Conservation (phyloP, 1,140 invertebrate genomes). For the Drosophila persimilis region DNA sequence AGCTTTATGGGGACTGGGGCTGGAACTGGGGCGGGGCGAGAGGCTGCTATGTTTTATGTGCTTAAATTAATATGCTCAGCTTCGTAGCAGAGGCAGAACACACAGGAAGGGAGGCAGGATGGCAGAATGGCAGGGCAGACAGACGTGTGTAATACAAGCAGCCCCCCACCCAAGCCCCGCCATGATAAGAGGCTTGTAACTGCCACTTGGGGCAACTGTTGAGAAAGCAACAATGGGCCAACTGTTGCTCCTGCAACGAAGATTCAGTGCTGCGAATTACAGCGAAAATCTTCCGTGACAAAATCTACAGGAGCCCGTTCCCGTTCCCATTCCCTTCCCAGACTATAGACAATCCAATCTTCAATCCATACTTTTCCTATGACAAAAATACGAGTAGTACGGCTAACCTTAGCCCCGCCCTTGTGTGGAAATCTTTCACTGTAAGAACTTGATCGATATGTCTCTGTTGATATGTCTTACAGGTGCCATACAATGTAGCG, state of each 20-base stretch:
- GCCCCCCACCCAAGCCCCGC: conserved; percentile 15
- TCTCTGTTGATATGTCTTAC: background rate
- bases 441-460: no score
- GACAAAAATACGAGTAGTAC: no score
- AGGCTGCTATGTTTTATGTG: conserved; percentile 68
- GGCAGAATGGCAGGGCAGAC: conserved; percentile 19
- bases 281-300: no score
- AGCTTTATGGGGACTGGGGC: no score
- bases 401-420: no score
- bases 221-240: conserved; percentile 43
- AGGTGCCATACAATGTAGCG: conserved; percentile 98
- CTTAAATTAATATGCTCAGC: conserved; percentile 74
- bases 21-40: background rate
- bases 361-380: no score
- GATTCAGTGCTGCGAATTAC: conserved; percentile 1
- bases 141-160: conserved; percentile 43
- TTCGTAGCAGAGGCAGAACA: conserved; percentile 14
- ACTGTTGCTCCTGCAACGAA: conserved; percentile 57
- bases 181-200: conserved; percentile 64
- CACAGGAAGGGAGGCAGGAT: background rate
- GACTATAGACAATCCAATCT: no score
- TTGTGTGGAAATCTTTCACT: no score
- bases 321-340: no score
- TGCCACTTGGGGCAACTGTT: conserved; percentile 67
- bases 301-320: no score